A percentile compares a stretch with the other conserved stretches of the same genome.
Evolutionary conservation across 1,140 invertebrate genomes (phyloP).

Genomic region (Temnothorax nylanderi): DNA sequence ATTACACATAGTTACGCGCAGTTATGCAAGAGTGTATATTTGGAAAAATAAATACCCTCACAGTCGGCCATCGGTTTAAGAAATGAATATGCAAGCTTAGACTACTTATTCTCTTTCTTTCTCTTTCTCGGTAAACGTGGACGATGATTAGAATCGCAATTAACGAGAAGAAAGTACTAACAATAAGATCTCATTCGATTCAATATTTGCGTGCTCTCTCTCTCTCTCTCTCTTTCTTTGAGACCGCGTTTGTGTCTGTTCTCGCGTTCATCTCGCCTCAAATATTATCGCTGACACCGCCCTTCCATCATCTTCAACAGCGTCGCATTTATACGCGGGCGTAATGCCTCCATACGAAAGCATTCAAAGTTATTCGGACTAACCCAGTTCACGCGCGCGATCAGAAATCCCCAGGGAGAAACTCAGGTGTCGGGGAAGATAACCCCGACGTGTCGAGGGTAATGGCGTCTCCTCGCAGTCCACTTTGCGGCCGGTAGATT

Average conservation of each 20-base stretch:
- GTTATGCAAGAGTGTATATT: not conserved
- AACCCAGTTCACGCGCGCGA: conserved; percentile 65
- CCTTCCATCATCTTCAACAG: conserved; percentile 11
- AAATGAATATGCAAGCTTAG: not conserved
- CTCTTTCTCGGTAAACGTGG: not conserved
- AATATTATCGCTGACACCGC: conserved; percentile 14
- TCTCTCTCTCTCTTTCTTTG: not conserved
- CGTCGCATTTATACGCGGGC: not conserved
- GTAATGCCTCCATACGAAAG: conserved; percentile 26
- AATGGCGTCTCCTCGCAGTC: conserved; percentile 50
- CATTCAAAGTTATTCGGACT: conserved; percentile 41
- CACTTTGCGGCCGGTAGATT: conserved; percentile 32
- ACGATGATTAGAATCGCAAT: conserved; percentile 16
- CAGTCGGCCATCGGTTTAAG: not conserved
- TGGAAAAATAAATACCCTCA: not conserved
- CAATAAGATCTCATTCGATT: conserved; percentile 13
- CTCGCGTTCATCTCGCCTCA: not conserved
- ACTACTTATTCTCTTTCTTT: not conserved
- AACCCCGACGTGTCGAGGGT: conserved; percentile 45
- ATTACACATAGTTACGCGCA: not conserved
- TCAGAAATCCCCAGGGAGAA: conserved; percentile 10
- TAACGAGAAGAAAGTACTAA: not conserved
- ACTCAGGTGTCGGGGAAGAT: conserved; percentile 31
- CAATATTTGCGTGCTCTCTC: conserved; percentile 23
- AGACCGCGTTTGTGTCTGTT: not conserved